Evolutionary conservation across 2,888 invertebrate species (phyloP).

Genomic region (Habroteleia sp.): DNA sequence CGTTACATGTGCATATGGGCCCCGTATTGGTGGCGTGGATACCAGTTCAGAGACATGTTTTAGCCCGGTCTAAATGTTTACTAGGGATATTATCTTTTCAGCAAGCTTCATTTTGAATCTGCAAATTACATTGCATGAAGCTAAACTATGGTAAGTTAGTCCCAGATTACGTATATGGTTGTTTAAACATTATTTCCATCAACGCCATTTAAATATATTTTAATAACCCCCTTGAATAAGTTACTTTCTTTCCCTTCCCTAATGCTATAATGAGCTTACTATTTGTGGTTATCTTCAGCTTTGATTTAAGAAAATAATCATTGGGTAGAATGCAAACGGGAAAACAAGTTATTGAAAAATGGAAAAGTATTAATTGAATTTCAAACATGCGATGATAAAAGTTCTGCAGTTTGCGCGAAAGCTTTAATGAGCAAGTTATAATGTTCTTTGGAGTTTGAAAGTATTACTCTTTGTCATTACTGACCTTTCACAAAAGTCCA

Average conservation of each 20-base stretch:
- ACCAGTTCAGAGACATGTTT: too few relatives aligned
- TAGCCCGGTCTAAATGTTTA: too few relatives aligned
- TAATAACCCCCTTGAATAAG: too few relatives aligned
- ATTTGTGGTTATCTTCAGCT: conserved; percentile 16
- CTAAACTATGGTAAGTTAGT: conserved; percentile 21
- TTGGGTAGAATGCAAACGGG: conserved; percentile 31
- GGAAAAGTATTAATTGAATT: conserved; percentile 58
- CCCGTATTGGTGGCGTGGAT: too few relatives aligned
- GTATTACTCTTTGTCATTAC: conserved; percentile 53
- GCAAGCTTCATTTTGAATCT: conserved; percentile 50
- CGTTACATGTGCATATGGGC: too few relatives aligned
- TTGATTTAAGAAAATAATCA: conserved; percentile 30
- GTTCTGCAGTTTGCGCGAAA: conserved; percentile 50
- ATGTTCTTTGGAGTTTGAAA: conserved; percentile 47
- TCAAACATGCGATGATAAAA: conserved; percentile 57
- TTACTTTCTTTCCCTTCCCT: too few relatives aligned
- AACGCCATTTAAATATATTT: too few relatives aligned
- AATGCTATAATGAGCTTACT: too few relatives aligned
- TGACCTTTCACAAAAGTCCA: conserved; percentile 34
- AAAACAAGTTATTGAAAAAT: conserved; percentile 55
- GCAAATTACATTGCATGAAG: conserved; percentile 51
- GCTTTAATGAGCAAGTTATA: conserved; percentile 58
- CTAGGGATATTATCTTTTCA: conserved; percentile 62
- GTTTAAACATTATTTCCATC: conserved; percentile 22
- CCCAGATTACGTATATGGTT: conserved; percentile 16